Evolutionary conservation across 2,888 invertebrate species (phyloP), one percentile per base, ranked within the genome.

Genomic region (Hirtodrosophila alboralis): DNA sequence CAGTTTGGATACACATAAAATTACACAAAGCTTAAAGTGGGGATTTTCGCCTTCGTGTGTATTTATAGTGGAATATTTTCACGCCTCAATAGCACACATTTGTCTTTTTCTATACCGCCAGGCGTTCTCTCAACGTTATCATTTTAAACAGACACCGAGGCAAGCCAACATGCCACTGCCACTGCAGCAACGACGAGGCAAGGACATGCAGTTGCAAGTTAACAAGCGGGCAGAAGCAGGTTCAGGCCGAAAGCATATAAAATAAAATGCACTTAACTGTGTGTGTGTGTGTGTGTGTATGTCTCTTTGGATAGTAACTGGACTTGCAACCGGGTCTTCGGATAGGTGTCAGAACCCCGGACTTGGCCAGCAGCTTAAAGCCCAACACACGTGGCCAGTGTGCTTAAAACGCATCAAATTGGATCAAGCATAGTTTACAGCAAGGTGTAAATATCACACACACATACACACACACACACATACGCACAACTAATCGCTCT

Each of bases 61-160:
- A 78, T 79, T 81, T 74, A 81, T 84, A 78, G 85, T 83, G 66
- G 66, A 85, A 78, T 85, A 78, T 80, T 80, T 85, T 80, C 85
- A 80, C 79, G 79, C 79, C 85, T 80, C 85, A 80, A 69, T 85
- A 57, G 83, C 63, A 72, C 79, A 80, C 79, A 80, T 80, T 80
- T 83, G 85, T 80, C 83, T 80, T 85, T n/a, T 43, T 48, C 48
- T 53, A 53, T 65, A 54, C 73, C 61, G 64, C 58, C 56, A 61
- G 43, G 43, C 60, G 65, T 73, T 72, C 70, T 72, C 70, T 75
- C 84, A 78, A 79, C 78, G 84, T 85, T 80, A 80, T 85, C 79
- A 84, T 72, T 81, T 81, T 75, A 84, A 79, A 51, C 79, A 85
- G 84, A 62, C 85, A 62, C 63, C 41, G 12, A 48, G 40, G 34